phyloP scores from a whole-genome alignment of 2,888 invertebrate genomes.

The Willowsia nigromaculata region DNA sequence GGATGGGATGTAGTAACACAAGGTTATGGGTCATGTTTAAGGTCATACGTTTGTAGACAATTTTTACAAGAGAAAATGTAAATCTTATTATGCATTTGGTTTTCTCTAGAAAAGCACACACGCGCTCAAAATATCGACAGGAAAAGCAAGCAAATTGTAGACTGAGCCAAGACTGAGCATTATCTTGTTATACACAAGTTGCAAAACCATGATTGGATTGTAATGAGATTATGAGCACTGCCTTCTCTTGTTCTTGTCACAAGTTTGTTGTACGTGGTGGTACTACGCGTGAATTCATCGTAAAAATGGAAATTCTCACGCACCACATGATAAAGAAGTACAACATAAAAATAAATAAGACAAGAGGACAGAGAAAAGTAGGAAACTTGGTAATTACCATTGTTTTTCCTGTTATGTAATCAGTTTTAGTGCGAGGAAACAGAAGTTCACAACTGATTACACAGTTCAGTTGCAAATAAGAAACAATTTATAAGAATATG shows the following conservation, averaged over 20 bases:
- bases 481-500: slow-evolving; percentile 20
- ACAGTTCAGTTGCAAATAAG: neutral
- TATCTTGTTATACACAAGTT: neutral
- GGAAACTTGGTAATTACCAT: slow-evolving; percentile 28
- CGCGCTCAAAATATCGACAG: too few species aligned
- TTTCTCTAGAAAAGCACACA: neutral
- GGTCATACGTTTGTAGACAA: neutral
- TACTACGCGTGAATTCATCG: neutral
- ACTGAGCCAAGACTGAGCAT: neutral
- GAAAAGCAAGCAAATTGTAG: too few species aligned
- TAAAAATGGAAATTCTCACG: slow-evolving; percentile 12
- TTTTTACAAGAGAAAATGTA: neutral
- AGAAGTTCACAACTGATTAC: neutral
- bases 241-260: neutral
- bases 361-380: neutral
- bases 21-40: too few species aligned
- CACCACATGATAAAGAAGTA: neutral
- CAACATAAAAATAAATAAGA: neutral
- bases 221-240: neutral
- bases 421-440: neutral
- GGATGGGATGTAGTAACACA: neutral
- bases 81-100: neutral
- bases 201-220: slow-evolving; percentile 14
- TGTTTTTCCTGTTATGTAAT: slow-evolving; percentile 48
- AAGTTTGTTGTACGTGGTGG: neutral